These are phyloP conservation scores for Rhimphoctona megacephalus DNA, from an alignment of 2,888 invertebrate species.

Conservation along the genomic window DNA sequence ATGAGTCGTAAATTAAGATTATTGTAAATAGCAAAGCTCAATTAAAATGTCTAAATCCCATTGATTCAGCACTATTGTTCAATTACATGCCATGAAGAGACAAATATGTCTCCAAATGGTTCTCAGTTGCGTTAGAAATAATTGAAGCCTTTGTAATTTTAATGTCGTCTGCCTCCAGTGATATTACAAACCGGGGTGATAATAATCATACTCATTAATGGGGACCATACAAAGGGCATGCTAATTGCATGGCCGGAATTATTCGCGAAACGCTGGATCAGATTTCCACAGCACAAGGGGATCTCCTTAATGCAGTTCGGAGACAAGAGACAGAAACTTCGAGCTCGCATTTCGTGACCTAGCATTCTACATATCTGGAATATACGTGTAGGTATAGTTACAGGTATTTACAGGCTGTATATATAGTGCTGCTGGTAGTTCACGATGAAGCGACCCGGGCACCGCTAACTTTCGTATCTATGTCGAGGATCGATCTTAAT, in stretches of 20 bases:
- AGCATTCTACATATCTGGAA: slow-evolving; percentile 31
- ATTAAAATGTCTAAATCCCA: not conserved
- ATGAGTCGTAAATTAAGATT: not conserved
- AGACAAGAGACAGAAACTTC: slow-evolving; percentile 40
- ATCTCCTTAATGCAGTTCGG: slow-evolving; percentile 42
- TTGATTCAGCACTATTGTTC: too few species aligned
- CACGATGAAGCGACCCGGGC: slow-evolving; percentile 54
- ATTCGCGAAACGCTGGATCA: slow-evolving; percentile 20
- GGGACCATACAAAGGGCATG: slow-evolving; percentile 26
- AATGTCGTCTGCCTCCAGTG: not conserved
- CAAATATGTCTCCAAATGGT: not conserved
- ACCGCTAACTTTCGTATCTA: slow-evolving; percentile 61
- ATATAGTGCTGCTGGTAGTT: slow-evolving; percentile 31
- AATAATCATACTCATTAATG: slow-evolving; percentile 49
- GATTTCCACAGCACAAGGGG: not conserved
- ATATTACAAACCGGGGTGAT: slow-evolving; percentile 15
- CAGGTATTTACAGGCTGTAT: slow-evolving; percentile 28
- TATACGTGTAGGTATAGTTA: slow-evolving; percentile 13
- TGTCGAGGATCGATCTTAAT: slow-evolving; percentile 77
- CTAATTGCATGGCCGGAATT: slow-evolving; percentile 38
- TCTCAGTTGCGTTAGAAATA: not conserved
- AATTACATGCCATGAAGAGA: too few species aligned
- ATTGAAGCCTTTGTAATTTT: not conserved
- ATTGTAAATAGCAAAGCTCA: not conserved
- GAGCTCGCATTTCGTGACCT: slow-evolving; percentile 46